Base-by-base conservation (phyloP, 1,140 invertebrate genomes). In the Oedothorax gibbosus region DNA sequence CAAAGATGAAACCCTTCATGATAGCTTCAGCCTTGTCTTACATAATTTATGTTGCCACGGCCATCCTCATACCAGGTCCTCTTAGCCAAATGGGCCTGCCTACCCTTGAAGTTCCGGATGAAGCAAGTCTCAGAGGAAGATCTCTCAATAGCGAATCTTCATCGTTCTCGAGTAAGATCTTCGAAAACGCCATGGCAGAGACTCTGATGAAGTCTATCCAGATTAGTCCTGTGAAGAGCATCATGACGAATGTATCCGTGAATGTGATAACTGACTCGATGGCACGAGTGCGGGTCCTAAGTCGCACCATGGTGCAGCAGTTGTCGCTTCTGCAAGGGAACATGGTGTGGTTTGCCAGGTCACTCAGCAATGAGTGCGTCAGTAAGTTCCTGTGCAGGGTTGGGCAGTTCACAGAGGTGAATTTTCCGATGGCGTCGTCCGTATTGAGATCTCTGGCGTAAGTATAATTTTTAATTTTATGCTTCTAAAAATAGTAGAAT, bases 201-300 rank as follows among this genome's bases (percentile, higher is more conserved):
- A 76, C 81, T 18, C 18, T 84, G 20, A 49, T 84, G 56, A 20
- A 64, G 50, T 66, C 60, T 11, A 84, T 84, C 18, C 71, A 84
- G 18, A 66, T 84, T 5, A 68, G 57, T 49, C 81, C 81, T 8
- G 81, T 84, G 5, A 84, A 73, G 62, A 84, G 3, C 62, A 68
- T 84, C 15, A 20, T 84, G 50, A 84, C 81, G 2, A 84, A 84
- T 57, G 81, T 84, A 10, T 75, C 81, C 0, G 81, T 84, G 2
- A 84, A 84, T 64, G 81, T 84, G 21, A 76, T 84, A 21, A 57
- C 60, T 0, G 72, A 76, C 50, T 20, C 81, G 0, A 76, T 76
- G 71, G 57, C 71, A 1, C n/a, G 81, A 15, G 51, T 84, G 2
- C 35, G 81, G 21, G 66, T 75, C 4, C 18, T 84, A 18, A 76